Conservation (phyloP, 2,888 invertebrate genomes). For the Trachelus iudaicus region DNA sequence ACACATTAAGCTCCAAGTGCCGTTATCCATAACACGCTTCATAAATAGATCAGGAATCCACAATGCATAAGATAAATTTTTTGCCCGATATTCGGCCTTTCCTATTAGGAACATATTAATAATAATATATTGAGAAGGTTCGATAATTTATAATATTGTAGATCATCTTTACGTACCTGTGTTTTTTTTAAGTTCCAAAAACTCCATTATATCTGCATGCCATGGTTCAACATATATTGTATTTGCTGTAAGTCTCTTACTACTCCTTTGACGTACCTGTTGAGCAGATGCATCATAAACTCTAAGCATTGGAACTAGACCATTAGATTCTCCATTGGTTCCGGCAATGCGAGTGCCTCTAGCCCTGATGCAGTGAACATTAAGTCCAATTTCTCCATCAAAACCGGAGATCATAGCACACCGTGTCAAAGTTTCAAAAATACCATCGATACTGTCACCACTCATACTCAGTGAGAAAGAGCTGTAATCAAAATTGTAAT, state of each 20-base stretch:
- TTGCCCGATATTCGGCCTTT: constrained; percentile 92
- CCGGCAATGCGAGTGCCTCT: constrained; percentile 93
- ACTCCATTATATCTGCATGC: constrained; percentile 98
- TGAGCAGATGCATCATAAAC: constrained; percentile 96
- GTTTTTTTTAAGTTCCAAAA: constrained; percentile 94
- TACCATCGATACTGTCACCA: constrained; percentile 95
- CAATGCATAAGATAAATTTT: constrained; percentile 95
- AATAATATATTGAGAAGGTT: background rate
- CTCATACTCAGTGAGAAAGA: constrained; percentile 96
- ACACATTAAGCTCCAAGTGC: constrained; percentile 96
- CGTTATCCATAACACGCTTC: constrained; percentile 89
- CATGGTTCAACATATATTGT: constrained; percentile 98
- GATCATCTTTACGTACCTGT: constrained; percentile 68
- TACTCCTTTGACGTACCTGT: constrained; percentile 98
- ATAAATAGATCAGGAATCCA: constrained; percentile 99
- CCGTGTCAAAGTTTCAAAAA: constrained; percentile 89
- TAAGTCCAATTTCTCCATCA: constrained; percentile 97
- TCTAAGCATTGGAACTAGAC: constrained; percentile 94
- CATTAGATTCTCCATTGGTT: constrained; percentile 95
- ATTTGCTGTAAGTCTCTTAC: constrained; percentile 97
- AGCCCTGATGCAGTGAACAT: constrained; percentile 94
- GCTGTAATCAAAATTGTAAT: constrained; percentile 63
- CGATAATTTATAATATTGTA: background rate
- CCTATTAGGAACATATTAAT: constrained; percentile 63
- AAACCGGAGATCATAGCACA: constrained; percentile 97